phyloP scores from a whole-genome alignment of 2,797 vertebrate species.

The Poeciliopsis presidionis region DNA sequence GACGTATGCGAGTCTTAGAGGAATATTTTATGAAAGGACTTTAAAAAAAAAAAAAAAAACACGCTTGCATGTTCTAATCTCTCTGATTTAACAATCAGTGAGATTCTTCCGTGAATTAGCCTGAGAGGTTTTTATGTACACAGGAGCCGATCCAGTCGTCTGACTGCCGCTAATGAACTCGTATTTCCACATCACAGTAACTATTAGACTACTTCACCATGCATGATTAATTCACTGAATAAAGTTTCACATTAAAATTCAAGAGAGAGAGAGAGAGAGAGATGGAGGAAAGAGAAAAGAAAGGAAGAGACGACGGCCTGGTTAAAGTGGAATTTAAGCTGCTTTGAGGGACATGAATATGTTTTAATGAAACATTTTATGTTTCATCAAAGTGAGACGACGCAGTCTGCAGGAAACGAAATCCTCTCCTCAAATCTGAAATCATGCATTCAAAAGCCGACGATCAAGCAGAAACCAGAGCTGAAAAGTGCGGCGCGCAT shows the following conservation, averaged over 20 bases:
- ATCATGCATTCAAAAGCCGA: neutral
- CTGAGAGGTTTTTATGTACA: conserved; percentile 43
- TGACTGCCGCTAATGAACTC: conserved; percentile 66
- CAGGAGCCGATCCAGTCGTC: conserved; percentile 48
- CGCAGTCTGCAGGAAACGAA: conserved; percentile 7
- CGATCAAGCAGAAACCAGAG: neutral
- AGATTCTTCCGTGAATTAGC: conserved; percentile 37
- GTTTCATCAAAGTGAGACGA: conserved; percentile 28
- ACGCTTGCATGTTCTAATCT: neutral
- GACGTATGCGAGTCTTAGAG: neutral
- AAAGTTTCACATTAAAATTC: conserved; percentile 43
- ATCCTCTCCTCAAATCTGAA: neutral
- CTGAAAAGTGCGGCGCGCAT: neutral
- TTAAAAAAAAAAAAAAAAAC: neutral
- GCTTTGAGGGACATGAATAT: conserved; percentile 38
- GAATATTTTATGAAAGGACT: neutral
- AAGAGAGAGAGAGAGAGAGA: conserved; percentile 14
- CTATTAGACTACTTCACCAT: conserved; percentile 60
- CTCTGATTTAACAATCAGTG: conserved; percentile 15
- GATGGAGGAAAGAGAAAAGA: conserved; percentile 8
- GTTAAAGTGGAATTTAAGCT: conserved; percentile 25
- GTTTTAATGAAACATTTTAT: conserved; percentile 34
- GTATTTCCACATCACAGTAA: conserved; percentile 73
- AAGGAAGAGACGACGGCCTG: neutral
- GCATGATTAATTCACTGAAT: conserved; percentile 69